Conservation (phyloP, 2,113 vertebrate species). For the Panurus biarmicus region DNA sequence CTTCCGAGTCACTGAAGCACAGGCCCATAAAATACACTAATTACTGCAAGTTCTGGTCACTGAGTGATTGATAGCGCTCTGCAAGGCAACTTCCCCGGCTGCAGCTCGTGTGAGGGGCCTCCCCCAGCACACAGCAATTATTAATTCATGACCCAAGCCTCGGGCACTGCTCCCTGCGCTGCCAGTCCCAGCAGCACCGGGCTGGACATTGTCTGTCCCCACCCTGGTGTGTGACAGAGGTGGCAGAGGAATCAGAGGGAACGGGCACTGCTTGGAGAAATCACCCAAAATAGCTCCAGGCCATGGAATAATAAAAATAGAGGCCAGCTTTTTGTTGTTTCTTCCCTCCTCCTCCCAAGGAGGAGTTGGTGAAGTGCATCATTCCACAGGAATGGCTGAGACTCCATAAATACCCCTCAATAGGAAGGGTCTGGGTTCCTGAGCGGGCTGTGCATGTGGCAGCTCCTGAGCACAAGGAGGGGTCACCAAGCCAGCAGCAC, state of each 20-base stretch:
- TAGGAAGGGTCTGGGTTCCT: background rate
- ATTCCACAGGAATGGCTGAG: background rate
- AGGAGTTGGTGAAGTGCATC: background rate
- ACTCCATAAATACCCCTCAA: background rate
- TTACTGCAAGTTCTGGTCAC: constrained; percentile 87
- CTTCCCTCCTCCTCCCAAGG: background rate
- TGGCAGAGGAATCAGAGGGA: background rate
- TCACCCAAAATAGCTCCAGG: background rate
- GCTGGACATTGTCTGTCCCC: constrained; percentile 52
- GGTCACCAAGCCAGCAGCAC: background rate
- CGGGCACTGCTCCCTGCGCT: constrained; percentile 65
- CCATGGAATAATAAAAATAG: background rate
- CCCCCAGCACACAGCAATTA: constrained; percentile 73
- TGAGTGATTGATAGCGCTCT: constrained; percentile 84
- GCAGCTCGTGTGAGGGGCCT: constrained; percentile 70
- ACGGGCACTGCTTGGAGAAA: background rate
- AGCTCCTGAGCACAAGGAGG: background rate
- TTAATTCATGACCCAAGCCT: constrained; percentile 79
- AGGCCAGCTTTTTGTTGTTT: background rate
- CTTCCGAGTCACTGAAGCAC: constrained; percentile 79
- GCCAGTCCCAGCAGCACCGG: constrained; percentile 24
- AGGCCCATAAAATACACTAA: constrained; percentile 86
- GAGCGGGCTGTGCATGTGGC: background rate
- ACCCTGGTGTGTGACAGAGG: background rate
- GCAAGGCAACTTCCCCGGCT: constrained; percentile 75